Base-by-base conservation (phyloP, 1,140 invertebrate genomes). In the Zaprionus nigranus region DNA sequence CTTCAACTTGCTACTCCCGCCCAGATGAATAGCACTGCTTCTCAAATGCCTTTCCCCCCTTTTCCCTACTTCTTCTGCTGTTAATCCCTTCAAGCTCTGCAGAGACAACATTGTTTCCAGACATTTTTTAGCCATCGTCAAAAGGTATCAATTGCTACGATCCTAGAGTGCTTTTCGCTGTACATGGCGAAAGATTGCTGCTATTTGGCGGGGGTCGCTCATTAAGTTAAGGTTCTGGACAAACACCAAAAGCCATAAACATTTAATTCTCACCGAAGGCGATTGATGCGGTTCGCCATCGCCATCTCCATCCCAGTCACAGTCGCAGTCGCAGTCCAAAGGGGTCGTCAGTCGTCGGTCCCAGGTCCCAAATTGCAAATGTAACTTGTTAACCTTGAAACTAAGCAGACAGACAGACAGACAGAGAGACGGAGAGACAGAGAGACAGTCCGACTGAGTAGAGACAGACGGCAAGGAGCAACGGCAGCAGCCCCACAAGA, bases 321-420 rank as follows among this genome's bases (percentile, higher is more conserved):
- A 49, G 9, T 49, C 46, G 20, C 56, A 53, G 54, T 53, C 57
- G 20, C 56, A 53, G 54, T 53, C 57, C 63, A 56, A 60, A 43
- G 56, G 63, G 36, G 56, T 58, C 30, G 56, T 36, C 56, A 54
- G 75, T 76, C 67, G 66, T 65, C 60, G 61, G 62, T 43, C 65
- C 68, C 68, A 56, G 63, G 78, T 81, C 77, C 84, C 85, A 83
- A 87, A 87, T 87, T 87, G 84, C 81, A 87, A 87, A 87, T 87
- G 81, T 75, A 84, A 87, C 84, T 88, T 87, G 84, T 87, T 87
- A 88, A 87, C 84, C 84, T 87, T 87, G 84, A 87, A 87, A 75
- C 78, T 78, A 66, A 67, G 59, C 84, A 69, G 71, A 77, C 84
- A 34, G 30, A 34, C 9, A 30, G 49, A 66, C 66, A 54, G 79